Evolutionary conservation across 64 coral and sea anemone genomes (phyloP), one percentile per base, ranked within the genome.

Genomic region (Acropora yongei): DNA sequence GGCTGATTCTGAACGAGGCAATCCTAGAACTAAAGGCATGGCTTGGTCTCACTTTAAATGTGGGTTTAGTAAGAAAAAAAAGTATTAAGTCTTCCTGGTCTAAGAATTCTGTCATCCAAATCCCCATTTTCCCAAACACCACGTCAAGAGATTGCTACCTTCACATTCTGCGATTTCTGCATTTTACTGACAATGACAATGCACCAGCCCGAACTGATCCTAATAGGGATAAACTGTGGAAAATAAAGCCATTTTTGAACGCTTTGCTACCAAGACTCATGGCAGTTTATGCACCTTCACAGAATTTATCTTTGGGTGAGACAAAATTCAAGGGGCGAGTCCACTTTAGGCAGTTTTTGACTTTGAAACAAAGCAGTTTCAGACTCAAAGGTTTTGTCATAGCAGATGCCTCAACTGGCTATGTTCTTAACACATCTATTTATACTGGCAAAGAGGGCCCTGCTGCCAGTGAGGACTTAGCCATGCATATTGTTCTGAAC

Each of bases 181-280:
- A 88, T 51, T 88, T 88, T 88, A 73, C 75, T 17, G 3, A 88
- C 72, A 88, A 88, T 13, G 47, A 88, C 68, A 88, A 74, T 75
- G 49, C 30, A 41, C 86, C 86, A 88, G 42, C 47, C 39, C 67
- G 44, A 50, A 2, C 39, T 2, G 69, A 1, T 73, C 69, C 69
- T 6, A 73, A 73, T 73, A 42, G 69, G 69, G 39, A 73, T 73
- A 73, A 73, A 0, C 69, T 73, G 69, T 73, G 69, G 69, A 41
- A 73, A 73, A 55, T 55, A 55, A 55, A 9, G 9, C 50, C 50
- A 0, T 9, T 55, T 55, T 9, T 55, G 9, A 55, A 55, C 9
- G 9, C 9, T 55, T 9, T 55, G 50, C 50, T 55, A 6, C 50
- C 50, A 6, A 30, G 30, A 30, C 30, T 30, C 30, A 30, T 0